Evolutionary conservation across 1,140 invertebrate species (phyloP), one percentile per base, ranked within the genome.

Genomic region (Trinorchestia longiramus): DNA sequence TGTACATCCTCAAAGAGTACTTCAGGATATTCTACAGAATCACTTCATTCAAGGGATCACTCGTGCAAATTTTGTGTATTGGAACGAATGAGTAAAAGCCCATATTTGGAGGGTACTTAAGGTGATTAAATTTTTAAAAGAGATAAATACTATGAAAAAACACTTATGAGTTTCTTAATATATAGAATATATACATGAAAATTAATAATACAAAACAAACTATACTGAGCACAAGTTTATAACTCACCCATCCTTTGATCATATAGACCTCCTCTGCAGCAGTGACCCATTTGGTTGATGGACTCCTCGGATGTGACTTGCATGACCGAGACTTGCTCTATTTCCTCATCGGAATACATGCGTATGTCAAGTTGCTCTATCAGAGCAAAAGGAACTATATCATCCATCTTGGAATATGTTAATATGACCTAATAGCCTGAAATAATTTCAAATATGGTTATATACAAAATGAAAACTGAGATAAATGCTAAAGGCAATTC

Each of bases 231-330:
- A 41, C 15, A 45, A 53, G 47, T 19, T 53, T 53, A 53, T n/a
- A 43, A 97, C 53, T 96, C 96, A 96, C 97, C 97, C 97, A 97
- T 96, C 36, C 95, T 96, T 8, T 97, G 96, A 77, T 97, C 97
- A 96, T 97, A 97, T 23, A 97, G 53, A 23, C 97, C 97, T 87
- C 96, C 98, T 94, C 97, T 97, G 42, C 98, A 97, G 1, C 99
- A 98, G 97, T 99, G 98, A 0, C 98, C 98, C 90, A 99, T 97
- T 40, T 98, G 97, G 97, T 99, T 99, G 97, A 99, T 99, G 0
- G 98, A 98, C 95, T 98, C 97, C 0, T 98, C 98, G 95, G 98
- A 99, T 0, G 98, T 98, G 43, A 99, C 98, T 97, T 99, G 98
- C 0, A 98, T 98, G 0, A 99, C 98, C 97, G 99, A 99, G 4